Percentiles rank a stretch among this genome's conserved stretches.
phyloP scores from a whole-genome alignment of 1,140 invertebrate species.

The Achroia grisella region DNA sequence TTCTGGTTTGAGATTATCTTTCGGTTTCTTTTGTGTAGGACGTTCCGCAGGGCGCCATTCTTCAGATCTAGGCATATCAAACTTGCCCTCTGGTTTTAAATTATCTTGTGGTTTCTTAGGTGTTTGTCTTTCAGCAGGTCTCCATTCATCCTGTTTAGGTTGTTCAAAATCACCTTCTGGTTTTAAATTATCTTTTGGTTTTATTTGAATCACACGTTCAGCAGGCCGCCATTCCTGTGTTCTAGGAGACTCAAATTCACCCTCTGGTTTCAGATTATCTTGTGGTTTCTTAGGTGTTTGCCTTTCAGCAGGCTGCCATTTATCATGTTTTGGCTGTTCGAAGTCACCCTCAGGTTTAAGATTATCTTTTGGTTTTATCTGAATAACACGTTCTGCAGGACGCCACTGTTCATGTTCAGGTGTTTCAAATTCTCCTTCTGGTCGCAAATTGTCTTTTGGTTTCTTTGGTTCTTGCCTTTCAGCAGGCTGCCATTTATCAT shows the following conservation, averaged over 20 bases:
- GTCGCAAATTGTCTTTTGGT: conserved; percentile 71
- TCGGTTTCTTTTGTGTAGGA: conserved; percentile 42
- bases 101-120: conserved; percentile 70
- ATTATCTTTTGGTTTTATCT: conserved; percentile 65
- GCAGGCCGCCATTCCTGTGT: conserved; percentile 61
- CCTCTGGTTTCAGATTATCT: conserved; percentile 76
- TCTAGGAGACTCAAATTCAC: conserved; percentile 60
- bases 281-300: conserved; percentile 47
- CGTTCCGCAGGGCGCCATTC: conserved; percentile 59
- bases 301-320: conserved; percentile 57
- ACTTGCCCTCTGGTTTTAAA: conserved; percentile 70
- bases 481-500: conserved; percentile 60
- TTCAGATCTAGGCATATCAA: conserved; percentile 51
- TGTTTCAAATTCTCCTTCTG: conserved; percentile 78
- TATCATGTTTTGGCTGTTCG: conserved; percentile 43
- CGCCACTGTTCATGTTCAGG: conserved; percentile 60
- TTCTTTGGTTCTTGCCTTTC: conserved; percentile 49
- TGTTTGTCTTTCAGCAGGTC: conserved; percentile 45
- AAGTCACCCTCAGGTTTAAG: conserved; percentile 74
- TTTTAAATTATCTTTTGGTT: conserved; percentile 73
- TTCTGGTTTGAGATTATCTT: conserved; percentile 73
- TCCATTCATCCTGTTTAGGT: conserved; percentile 58
- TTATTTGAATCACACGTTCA: conserved; percentile 55
- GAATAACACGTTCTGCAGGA: conserved; percentile 44
- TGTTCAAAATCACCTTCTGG: conserved; percentile 75